Evolutionary conservation across 2,797 vertebrate genomes (phyloP), one percentile per base, ranked within the genome.

Genomic region (Micropoecilia bifurca): DNA sequence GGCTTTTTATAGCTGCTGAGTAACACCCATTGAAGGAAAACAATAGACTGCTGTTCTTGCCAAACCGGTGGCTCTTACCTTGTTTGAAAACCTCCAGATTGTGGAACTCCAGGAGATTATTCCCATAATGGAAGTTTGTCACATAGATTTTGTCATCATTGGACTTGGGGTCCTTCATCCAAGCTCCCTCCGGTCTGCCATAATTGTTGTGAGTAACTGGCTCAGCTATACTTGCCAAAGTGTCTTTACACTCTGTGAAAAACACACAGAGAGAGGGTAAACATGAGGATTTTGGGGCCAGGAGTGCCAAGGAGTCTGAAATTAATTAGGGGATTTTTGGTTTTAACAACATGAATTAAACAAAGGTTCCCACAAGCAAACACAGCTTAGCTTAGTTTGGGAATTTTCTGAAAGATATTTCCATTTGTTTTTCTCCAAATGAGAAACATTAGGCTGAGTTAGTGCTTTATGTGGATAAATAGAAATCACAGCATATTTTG

Each of bases 151-250:
- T 96, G 83, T 97, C 96, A 7, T 97, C 95, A 46, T 80, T 92
- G n/a, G 97, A 97, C 83, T 97, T 92, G 0, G 99, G 97, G 83
- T 99, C 99, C 94, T 99, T 99, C 98, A 99, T 99, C 99, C 99
- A 99, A 2, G 99, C 98, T 0, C 98, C 99, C 87, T 99, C 98
- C 0, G 95, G 98, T 79, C 93, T 96, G 69, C 99, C 99, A 0
- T 97, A 99, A 0, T 96, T 97, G 94, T 99, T 99, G 90, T 99
- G 98, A 41, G 97, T 97, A 75, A 96, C 94, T 0, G 99, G 99
- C 39, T 97, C 97, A 0, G 97, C 96, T 90, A 99, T 98, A 0
- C 96, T 98, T 82, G 98, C 98, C 85, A 99, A 91, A 0, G 98
- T 99, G 93, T 99, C 98, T 85, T 99, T 97, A 92, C 99, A 99